Conservation (phyloP, 2,888 invertebrate genomes). For the Selenia dentaria region DNA sequence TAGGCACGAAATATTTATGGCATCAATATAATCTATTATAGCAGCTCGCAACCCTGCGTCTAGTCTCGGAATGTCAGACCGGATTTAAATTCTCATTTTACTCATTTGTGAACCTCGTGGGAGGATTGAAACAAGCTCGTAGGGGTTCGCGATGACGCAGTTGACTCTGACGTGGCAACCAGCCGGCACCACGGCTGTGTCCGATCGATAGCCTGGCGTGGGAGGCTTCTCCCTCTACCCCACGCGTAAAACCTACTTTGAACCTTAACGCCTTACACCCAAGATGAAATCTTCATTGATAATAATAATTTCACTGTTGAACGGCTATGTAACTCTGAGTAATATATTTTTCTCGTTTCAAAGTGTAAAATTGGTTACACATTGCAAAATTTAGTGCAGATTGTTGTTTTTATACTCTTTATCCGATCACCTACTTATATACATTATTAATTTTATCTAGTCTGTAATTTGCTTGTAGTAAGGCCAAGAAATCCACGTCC, state of each 20-base stretch:
- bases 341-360: conserved; percentile 19
- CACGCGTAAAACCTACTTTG: conserved; percentile 44
- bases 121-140: conserved; percentile 45
- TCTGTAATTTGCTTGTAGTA: too few relatives aligned
- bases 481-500: too few relatives aligned
- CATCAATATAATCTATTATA: too few relatives aligned
- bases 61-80: too few relatives aligned
- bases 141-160: conserved; percentile 70
- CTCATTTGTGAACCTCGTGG: conserved; percentile 41
- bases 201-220: conserved; percentile 73
- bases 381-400: too few relatives aligned
- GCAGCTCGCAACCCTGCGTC: too few relatives aligned
- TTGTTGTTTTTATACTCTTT: too few relatives aligned
- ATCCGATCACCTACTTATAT: too few relatives aligned
- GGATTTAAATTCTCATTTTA: too few relatives aligned
- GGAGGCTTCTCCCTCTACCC: conserved; percentile 60
- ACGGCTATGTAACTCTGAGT: conserved; percentile 21
- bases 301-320: conserved; percentile 7
- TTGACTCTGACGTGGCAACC: conserved; percentile 60
- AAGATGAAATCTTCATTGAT: conserved; percentile 36
- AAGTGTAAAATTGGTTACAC: conserved; percentile 7
- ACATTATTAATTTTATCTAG: too few relatives aligned
- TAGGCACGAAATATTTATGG: too few relatives aligned
- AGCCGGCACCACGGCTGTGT: conserved; percentile 60
- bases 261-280: conserved; percentile 44